These are phyloP conservation scores for Musca vetustissima DNA, from an alignment of 1,140 invertebrate genomes.

Conservation along the genomic window DNA sequence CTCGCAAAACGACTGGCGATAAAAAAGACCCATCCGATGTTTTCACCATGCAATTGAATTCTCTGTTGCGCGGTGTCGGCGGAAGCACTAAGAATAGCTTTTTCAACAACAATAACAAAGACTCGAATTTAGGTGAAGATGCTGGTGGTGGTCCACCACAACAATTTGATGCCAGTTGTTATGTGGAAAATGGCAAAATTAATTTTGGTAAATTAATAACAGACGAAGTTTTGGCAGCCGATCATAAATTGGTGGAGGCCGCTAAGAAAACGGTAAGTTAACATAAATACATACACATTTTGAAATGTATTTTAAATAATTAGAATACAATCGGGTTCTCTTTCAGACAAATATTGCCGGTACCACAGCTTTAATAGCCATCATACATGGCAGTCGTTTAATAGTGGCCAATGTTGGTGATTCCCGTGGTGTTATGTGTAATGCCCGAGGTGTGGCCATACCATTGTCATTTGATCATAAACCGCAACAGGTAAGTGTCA, in stretches of 20 bases:
- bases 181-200: conserved; percentile 71
- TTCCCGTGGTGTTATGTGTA: conserved; percentile 92
- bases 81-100: conserved; percentile 42
- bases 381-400: conserved; percentile 78
- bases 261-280: conserved; percentile 71
- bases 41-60: conserved; percentile 47
- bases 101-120: conserved; percentile 43
- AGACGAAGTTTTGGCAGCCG: conserved; percentile 81
- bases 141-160: conserved; percentile 33
- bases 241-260: conserved; percentile 74
- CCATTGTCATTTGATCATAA: conserved; percentile 96
- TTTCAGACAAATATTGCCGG: conserved; percentile 75
- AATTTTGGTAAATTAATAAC: conserved; percentile 80
- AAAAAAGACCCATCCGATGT: conserved; percentile 35
- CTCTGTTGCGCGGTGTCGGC: conserved; percentile 38
- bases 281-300: too few species aligned
- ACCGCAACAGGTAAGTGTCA: conserved; percentile 79
- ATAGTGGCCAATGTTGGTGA: conserved; percentile 96
- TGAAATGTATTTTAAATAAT: background rate
- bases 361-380: conserved; percentile 89
- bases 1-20: conserved; percentile 29
- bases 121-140: conserved; percentile 27
- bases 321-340: background rate
- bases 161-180: conserved; percentile 58
- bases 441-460: conserved; percentile 83